These are phyloP conservation scores for Antechinus flavipes DNA, from an alignment of 2,113 vertebrate species.

Conservation along the genomic window DNA sequence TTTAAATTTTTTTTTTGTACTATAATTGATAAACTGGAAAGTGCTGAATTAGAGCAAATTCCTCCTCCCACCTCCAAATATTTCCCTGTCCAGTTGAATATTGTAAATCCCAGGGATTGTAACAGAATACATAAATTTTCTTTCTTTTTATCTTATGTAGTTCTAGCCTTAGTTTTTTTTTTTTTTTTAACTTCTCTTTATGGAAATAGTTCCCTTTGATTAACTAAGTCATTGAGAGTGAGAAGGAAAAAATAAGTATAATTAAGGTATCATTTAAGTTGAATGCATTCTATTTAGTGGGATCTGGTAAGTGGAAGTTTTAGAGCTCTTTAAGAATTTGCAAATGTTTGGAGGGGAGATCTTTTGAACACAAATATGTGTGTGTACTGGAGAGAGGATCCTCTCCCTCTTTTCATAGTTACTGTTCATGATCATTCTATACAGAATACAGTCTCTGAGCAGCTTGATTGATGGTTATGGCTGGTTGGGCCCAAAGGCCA, in stretches of 20 bases:
- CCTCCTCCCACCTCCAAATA: not conserved
- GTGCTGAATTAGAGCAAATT: not conserved
- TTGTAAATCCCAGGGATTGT: not conserved
- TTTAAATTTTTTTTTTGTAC: not conserved
- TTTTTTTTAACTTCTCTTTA: not conserved
- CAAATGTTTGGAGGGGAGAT: not conserved
- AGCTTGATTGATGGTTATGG: not conserved
- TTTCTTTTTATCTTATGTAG: not conserved
- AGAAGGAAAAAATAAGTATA: not conserved
- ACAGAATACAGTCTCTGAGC: not conserved
- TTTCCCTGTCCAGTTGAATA: not conserved
- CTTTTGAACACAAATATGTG: not conserved
- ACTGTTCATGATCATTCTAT: not conserved
- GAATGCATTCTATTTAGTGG: conserved; percentile 24
- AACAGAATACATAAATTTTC: not conserved
- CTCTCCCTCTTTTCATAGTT: not conserved
- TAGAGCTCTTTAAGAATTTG: not conserved
- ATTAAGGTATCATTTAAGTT: conserved; percentile 22
- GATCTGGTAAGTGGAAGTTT: not conserved
- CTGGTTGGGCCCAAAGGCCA: not conserved
- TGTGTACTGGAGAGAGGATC: not conserved
- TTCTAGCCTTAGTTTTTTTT: not conserved
- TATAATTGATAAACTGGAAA: not conserved
- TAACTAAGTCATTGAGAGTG: not conserved
- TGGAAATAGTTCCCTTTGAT: not conserved